Evolutionary conservation across 1,140 invertebrate species (phyloP).

Genomic region (Leptoteleia sp.): DNA sequence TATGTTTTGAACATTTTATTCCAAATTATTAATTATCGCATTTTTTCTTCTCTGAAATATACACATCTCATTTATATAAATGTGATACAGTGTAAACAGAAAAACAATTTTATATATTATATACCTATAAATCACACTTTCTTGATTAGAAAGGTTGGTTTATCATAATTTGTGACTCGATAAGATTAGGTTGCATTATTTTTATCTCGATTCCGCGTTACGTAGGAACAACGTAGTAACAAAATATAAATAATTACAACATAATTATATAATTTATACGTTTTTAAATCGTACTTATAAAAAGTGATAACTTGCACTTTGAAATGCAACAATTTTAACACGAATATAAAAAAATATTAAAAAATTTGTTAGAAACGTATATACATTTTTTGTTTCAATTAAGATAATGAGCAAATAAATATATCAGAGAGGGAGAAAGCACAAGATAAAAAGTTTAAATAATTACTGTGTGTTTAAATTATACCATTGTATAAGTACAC

Average conservation of each 20-base stretch:
- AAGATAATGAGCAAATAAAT: conserved; percentile 15
- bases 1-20: conserved; percentile 13
- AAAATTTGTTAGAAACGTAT: conserved; percentile 4
- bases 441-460: no score
- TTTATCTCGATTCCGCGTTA: conserved; percentile 2
- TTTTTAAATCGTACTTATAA: conserved; percentile 18
- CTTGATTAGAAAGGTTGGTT: neutral
- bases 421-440: conserved; percentile 2
- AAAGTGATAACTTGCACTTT: conserved; percentile 29
- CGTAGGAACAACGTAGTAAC: conserved; percentile 29
- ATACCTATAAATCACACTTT: conserved; percentile 5
- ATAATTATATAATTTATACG: conserved; percentile 26
- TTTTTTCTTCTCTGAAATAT: neutral
- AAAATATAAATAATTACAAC: conserved; percentile 28
- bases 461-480: no score
- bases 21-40: conserved; percentile 7
- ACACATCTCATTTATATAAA: conserved; percentile 18
- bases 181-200: neutral
- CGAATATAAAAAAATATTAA: conserved; percentile 11
- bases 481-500: conserved; percentile 15
- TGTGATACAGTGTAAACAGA: conserved; percentile 3
- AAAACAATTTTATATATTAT: conserved; percentile 2
- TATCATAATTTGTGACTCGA: conserved; percentile 15
- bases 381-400: neutral
- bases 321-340: conserved; percentile 42